These are phyloP conservation scores for Hypsibius dujardini DNA, from an alignment of 1,140 invertebrate genomes.

Conservation along the genomic window DNA sequence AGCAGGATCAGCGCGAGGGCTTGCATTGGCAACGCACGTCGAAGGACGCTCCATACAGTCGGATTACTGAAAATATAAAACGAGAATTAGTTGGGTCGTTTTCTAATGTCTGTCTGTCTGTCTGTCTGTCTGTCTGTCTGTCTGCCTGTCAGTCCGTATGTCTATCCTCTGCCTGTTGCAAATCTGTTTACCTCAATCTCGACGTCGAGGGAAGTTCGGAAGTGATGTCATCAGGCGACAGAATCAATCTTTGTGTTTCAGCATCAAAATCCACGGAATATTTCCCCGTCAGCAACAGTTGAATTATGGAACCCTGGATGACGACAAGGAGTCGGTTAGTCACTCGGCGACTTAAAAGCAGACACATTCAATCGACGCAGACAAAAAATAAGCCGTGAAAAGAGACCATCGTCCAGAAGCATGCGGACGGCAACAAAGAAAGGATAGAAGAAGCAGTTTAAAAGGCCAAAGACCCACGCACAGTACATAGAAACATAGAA, in stretches of 20 bases:
- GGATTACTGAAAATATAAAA: conserved; percentile 8
- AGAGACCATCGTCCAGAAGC: not conserved
- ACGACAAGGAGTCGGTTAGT: not conserved
- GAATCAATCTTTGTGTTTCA: not conserved
- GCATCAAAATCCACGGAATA: conserved; percentile 6
- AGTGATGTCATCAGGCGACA: not conserved
- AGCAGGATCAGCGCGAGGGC: conserved; percentile 67
- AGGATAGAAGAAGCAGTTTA: not conserved
- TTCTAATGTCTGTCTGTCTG: not conserved
- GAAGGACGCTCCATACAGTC: conserved; percentile 1
- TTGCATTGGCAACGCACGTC: conserved; percentile 61
- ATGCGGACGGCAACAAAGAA: not conserved
- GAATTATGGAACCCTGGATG: conserved; percentile 1
- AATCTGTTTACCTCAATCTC: not conserved
- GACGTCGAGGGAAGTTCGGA: not conserved
- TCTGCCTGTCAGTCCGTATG: too few species aligned
- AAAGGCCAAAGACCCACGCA: not conserved
- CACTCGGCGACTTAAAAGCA: not conserved
- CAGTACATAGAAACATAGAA: not conserved
- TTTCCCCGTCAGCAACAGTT: not conserved
- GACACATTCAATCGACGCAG: not conserved
- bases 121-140: too few species aligned
- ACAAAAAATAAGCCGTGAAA: not conserved
- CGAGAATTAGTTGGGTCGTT: not conserved
- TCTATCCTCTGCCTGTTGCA: not conserved